phyloP scores from a whole-genome alignment of 2,797 vertebrate species.

The Phrynocephalus vlangalii region DNA sequence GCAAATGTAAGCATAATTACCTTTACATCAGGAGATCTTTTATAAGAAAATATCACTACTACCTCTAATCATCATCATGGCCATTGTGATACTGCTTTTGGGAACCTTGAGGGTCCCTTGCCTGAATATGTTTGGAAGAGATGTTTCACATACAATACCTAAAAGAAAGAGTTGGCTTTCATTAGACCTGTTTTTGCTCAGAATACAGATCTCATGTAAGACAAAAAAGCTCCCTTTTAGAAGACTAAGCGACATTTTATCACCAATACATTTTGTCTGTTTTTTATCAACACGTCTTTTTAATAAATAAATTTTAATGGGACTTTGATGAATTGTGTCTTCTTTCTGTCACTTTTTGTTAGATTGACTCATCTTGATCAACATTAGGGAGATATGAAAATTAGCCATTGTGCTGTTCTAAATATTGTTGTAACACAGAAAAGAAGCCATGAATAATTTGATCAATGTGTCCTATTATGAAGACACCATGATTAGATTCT shows the following conservation, averaged over 20 bases:
- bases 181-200: background rate
- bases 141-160: background rate
- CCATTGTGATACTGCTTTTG: background rate
- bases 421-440: constrained; percentile 19
- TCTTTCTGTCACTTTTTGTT: background rate
- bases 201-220: constrained; percentile 22
- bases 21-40: background rate
- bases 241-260: background rate
- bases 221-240: background rate
- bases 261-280: background rate
- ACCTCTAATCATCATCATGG: background rate
- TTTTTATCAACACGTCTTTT: background rate
- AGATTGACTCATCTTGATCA: constrained; percentile 10
- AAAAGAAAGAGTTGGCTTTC: constrained; percentile 4
- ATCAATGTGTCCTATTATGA: constrained; percentile 41
- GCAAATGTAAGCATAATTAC: background rate
- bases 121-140: background rate
- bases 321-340: background rate
- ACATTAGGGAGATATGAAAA: constrained; percentile 5
- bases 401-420: constrained; percentile 17
- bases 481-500: constrained; percentile 10
- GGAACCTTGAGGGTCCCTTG: background rate
- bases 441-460: background rate
- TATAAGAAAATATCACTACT: background rate
- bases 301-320: background rate